Conservation (phyloP, 2,113 vertebrate species). For the Lophius piscatorius region DNA sequence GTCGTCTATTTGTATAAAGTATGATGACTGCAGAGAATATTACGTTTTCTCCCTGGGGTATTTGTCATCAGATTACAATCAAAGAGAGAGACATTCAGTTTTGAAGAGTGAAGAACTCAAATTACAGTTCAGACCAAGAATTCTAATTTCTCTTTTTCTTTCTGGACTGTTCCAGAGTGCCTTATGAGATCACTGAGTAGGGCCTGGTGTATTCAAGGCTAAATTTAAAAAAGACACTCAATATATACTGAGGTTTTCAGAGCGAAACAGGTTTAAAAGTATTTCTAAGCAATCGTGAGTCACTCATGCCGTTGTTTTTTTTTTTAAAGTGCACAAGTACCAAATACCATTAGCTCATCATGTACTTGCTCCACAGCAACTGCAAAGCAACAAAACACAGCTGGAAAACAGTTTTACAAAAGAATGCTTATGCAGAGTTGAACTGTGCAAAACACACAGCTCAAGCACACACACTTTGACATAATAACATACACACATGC, state of each 20-base stretch:
- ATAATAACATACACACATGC: background rate
- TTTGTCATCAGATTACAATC: conserved; percentile 56
- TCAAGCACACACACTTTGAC: background rate
- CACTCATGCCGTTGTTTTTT: too few species aligned
- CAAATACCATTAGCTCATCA: conserved; percentile 12
- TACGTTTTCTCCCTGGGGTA: conserved; percentile 2
- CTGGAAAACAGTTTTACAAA: background rate
- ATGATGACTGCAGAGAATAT: background rate
- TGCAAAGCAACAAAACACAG: conserved; percentile 2
- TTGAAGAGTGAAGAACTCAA: conserved; percentile 26
- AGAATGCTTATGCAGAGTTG: background rate
- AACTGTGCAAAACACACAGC: background rate
- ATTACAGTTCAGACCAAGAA: background rate
- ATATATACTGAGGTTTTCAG: too few species aligned
- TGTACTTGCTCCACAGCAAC: conserved; percentile 11
- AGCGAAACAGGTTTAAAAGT: too few species aligned
- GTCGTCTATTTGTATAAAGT: background rate
- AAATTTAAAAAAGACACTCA: too few species aligned
- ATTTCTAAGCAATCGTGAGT: too few species aligned
- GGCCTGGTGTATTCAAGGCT: too few species aligned
- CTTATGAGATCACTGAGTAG: too few species aligned
- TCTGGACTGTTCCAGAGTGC: too few species aligned
- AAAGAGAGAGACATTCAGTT: conserved; percentile 57
- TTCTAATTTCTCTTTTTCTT: background rate
- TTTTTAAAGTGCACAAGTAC: conserved; percentile 43